phyloP scores from a whole-genome alignment of 2,797 vertebrate genomes.

The Pseudopleuronectes americanus region DNA sequence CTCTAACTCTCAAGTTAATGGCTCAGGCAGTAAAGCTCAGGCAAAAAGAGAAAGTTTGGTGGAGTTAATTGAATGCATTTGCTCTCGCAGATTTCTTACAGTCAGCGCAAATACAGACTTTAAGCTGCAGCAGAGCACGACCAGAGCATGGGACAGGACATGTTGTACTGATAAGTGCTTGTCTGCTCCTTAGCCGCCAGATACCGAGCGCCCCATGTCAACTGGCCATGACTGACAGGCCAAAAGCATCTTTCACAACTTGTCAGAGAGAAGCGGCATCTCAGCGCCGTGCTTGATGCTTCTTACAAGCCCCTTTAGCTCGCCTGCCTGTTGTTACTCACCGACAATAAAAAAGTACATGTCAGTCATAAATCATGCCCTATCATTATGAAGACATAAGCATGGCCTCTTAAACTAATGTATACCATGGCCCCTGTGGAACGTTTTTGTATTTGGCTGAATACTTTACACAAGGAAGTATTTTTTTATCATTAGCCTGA shows the following conservation, averaged over 20 bases:
- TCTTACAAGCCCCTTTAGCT: background rate
- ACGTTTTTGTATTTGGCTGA: background rate
- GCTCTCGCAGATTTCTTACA: slow-evolving; percentile 44
- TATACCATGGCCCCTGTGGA: slow-evolving; percentile 5
- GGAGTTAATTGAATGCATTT: slow-evolving; percentile 70
- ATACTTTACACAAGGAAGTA: slow-evolving; percentile 8
- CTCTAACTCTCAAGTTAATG: slow-evolving; percentile 62
- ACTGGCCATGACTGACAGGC: slow-evolving; percentile 31
- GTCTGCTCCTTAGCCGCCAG: background rate
- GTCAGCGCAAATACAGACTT: slow-evolving; percentile 66
- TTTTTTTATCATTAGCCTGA: slow-evolving; percentile 31
- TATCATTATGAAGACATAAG: slow-evolving; percentile 39
- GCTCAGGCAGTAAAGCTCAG: slow-evolving; percentile 52
- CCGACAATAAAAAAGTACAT: slow-evolving; percentile 11
- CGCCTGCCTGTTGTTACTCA: slow-evolving; percentile 3
- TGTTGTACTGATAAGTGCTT: slow-evolving; percentile 1
- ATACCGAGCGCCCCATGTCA: background rate
- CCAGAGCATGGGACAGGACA: slow-evolving; percentile 6
- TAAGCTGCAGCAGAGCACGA: slow-evolving; percentile 25
- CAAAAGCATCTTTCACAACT: slow-evolving; percentile 3
- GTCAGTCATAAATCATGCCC: slow-evolving; percentile 34
- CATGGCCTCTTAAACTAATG: background rate
- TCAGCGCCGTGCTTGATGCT: background rate
- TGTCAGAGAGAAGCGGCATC: slow-evolving; percentile 14
- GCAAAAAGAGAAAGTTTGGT: background rate